Conservation (phyloP, 2,888 invertebrate genomes). For the Coleophora deauratella region DNA sequence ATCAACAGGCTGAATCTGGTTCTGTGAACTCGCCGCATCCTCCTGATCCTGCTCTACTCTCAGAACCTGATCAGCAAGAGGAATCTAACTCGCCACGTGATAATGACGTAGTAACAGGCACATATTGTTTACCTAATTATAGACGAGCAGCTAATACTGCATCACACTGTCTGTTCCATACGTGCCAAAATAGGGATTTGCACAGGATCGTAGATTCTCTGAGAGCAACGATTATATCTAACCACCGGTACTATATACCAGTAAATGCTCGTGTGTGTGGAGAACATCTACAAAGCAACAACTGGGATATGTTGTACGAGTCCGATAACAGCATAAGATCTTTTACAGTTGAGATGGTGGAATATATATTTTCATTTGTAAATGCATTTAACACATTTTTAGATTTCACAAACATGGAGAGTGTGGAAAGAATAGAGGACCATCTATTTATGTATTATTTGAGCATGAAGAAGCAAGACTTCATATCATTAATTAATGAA, state of each 20-base stretch:
- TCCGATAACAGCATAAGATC: not conserved
- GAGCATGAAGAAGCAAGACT: not conserved
- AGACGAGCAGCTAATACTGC: constrained; percentile 13
- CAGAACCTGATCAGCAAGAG: too few relatives aligned
- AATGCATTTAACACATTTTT: not conserved
- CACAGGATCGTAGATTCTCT: constrained; percentile 12
- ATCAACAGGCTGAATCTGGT: too few relatives aligned
- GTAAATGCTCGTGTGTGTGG: not conserved
- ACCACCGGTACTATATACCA: constrained; percentile 4
- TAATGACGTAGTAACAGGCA: too few relatives aligned
- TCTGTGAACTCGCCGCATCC: too few relatives aligned
- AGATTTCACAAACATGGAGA: too few relatives aligned
- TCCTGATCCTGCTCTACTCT: too few relatives aligned
- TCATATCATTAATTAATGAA: not conserved
- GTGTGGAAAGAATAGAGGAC: not conserved
- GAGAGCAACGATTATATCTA: constrained; percentile 11
- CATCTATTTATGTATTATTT: not conserved
- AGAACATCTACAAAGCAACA: not conserved
- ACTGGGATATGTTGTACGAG: not conserved
- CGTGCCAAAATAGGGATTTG: constrained; percentile 11
- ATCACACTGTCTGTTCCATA: constrained; percentile 12
- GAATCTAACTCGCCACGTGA: too few relatives aligned
- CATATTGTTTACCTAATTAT: constrained; percentile 11
- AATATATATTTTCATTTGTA: not conserved
- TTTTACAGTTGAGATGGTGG: not conserved